Base-by-base conservation (phyloP, 2,888 invertebrate genomes). In the Rhimphoctona megacephalus region DNA sequence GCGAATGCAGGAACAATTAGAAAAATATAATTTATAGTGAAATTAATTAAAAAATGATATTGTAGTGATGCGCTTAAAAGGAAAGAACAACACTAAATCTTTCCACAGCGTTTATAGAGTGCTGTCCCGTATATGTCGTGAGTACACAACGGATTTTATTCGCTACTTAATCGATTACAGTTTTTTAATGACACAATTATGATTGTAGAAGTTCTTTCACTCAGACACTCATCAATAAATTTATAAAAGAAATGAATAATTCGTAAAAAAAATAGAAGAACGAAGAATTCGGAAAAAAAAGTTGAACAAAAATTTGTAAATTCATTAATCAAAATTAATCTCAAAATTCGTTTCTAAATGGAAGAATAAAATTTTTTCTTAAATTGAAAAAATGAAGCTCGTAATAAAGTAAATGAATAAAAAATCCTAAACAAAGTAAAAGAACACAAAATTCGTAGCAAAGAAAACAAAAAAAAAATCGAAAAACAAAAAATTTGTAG, bases 121-220 rank as follows among this genome's bases (percentile, higher is more conserved):
- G 90, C 92, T 94, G 86, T 94, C 94, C 83, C 94, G 94, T 90
- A 93, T 94, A 93, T 94, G 94, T 89, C 93, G 94, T 94, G 90
- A 94, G 94, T 94, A 90, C 72, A 30, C 61, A 73, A 66, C 36
- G 61, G 8, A 52, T 19, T 22, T 22, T 8, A 46, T n/a, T 67
- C 39, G 22, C 52, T 22, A 72, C 30, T n/a, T 43, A 25, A 70
- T 30, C 30, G 9, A 70, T 30, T 4, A 70, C 4, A 46, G 22
- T 70, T 70, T 2, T 8, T n/a, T 76, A 3, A 49, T 49, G 7
- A 49, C 49, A 49, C 19, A n/a, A 49, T 49, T 49, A 49, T 49
- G 19, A 49, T 49, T 6, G 49, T 49, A 19, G 19, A 49, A 17
- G 49, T 7, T n/a, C 49, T 19, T n/a, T 49, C 7, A n/a, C 17